phyloP scores from a whole-genome alignment of 2,888 invertebrate species.

The Lomographa bimaculata region DNA sequence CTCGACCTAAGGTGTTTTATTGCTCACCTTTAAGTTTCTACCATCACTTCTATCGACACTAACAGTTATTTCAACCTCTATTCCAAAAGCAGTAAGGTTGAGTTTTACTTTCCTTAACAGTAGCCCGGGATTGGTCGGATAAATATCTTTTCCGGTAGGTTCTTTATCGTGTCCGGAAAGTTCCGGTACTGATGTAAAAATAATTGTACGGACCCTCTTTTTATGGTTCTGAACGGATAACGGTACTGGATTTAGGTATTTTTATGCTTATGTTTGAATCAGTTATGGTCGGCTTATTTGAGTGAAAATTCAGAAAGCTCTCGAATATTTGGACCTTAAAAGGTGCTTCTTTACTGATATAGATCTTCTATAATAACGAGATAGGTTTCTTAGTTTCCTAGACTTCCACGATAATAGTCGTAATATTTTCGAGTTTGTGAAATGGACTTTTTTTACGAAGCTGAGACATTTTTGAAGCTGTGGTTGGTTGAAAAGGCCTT shows the following conservation, averaged over 20 bases:
- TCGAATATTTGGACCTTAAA: constrained; percentile 12
- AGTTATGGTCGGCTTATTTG: constrained; percentile 37
- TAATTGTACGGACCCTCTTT: constrained; percentile 57
- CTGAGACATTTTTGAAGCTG: no score
- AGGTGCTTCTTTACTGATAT: constrained; percentile 4
- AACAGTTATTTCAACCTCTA: constrained; percentile 10
- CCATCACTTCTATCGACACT: constrained; percentile 6
- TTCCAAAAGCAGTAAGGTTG: constrained; percentile 25
- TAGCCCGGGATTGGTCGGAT: constrained; percentile 39
- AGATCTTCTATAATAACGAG: neutral
- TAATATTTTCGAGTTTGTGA: no score
- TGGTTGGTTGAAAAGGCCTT: no score
- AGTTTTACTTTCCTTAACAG: neutral
- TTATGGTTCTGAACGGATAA: constrained; percentile 47
- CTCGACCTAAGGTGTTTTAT: constrained; percentile 63
- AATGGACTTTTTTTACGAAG: no score
- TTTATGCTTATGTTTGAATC: constrained; percentile 41
- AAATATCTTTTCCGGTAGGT: constrained; percentile 61
- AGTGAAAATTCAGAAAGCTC: constrained; percentile 21
- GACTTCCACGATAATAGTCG: no score
- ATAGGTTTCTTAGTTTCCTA: no score
- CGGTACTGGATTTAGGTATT: constrained; percentile 46
- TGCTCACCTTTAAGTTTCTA: constrained; percentile 50
- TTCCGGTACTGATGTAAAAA: constrained; percentile 64
- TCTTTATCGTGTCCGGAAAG: constrained; percentile 60